Evolutionary conservation across 2,113 vertebrate genomes (phyloP), one percentile per base, ranked within the genome.

Genomic region (Nanorana parkeri): DNA sequence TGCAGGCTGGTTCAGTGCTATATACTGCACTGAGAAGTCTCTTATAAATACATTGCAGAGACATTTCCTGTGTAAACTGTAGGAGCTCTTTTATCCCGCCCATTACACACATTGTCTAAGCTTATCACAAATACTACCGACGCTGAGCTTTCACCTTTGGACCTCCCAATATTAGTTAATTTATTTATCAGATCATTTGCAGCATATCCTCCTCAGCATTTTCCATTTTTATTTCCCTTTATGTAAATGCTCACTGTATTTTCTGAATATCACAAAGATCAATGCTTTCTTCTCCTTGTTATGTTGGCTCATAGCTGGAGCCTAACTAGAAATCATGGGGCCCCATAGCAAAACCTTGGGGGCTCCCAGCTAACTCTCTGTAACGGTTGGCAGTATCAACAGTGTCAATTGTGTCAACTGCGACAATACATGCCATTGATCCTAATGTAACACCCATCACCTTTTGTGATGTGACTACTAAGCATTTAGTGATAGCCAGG

Each of bases 61-160:
- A 26, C 17, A 16, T 63, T 58, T 75, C 60, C 21, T 29, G 17
- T 52, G 68, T 65, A 55, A 52, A 36, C 68, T 74, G 10, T 17
- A 55, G 60, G 28, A 52, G 60, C 15, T 26, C n/a, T 74, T n/a
- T 58, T 11, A 67, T 55, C 24, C 69, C 80, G 74, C 80, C 80
- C 68, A 56, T 52, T 24, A 36, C 15, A 65, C 41, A 74, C 56
- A 73, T 32, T 65, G 79, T 61, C 24, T 63, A 2, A n/a, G 23
- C 69, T 81, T 81, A 81, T 81, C 78, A 55, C 68, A 20, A 47
- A 6, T 66, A 66, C 26, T 65, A 32, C 5, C 26, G 20, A 23
- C 41, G 5, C 5, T 73, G 23, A 55, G 68, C 41, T 66, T 26
- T 55, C 60, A 81, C 69, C 52, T 54, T 56, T 74, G 79, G 6